Evolutionary conservation across 2,113 vertebrate species (phyloP).

Genomic region (Pyxicephalus adspersus): DNA sequence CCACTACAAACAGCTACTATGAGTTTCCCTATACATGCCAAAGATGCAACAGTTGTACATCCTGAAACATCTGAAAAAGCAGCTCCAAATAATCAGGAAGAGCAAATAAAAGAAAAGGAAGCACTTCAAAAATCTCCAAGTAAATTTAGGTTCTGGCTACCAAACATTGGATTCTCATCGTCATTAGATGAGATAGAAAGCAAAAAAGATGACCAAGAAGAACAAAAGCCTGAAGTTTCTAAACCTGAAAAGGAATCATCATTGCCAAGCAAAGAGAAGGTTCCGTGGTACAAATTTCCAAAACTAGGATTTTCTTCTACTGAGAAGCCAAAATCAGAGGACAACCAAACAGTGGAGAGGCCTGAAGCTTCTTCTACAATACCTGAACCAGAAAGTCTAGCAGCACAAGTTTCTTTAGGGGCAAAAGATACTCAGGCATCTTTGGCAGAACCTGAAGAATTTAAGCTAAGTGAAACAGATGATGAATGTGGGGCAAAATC

Average conservation of each 20-base stretch:
- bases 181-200: constrained; percentile 59
- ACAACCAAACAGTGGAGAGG: constrained; percentile 54
- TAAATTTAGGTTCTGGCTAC: constrained; percentile 72
- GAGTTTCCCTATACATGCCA: constrained; percentile 54
- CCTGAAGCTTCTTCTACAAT: neutral
- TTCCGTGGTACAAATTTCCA: constrained; percentile 74
- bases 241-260: constrained; percentile 53
- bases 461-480: constrained; percentile 59
- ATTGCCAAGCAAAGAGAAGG: constrained; percentile 64
- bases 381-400: constrained; percentile 51
- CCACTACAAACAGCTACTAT: constrained; percentile 41
- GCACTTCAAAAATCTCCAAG: constrained; percentile 64
- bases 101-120: constrained; percentile 51
- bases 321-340: constrained; percentile 59
- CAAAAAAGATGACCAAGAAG: constrained; percentile 53
- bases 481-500: neutral
- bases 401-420: constrained; percentile 66
- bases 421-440: constrained; percentile 63
- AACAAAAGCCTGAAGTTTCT: constrained; percentile 55
- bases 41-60: constrained; percentile 49
- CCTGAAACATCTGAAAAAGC: constrained; percentile 34
- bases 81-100: neutral
- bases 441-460: constrained; percentile 66
- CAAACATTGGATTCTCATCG: constrained; percentile 71
- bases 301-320: constrained; percentile 73